A percentile compares a stretch with the other conserved stretches of the same genome.
These are phyloP conservation scores for Halcyon malimbica DNA, from an alignment of 2,113 vertebrate genomes.

Conservation along the genomic window DNA sequence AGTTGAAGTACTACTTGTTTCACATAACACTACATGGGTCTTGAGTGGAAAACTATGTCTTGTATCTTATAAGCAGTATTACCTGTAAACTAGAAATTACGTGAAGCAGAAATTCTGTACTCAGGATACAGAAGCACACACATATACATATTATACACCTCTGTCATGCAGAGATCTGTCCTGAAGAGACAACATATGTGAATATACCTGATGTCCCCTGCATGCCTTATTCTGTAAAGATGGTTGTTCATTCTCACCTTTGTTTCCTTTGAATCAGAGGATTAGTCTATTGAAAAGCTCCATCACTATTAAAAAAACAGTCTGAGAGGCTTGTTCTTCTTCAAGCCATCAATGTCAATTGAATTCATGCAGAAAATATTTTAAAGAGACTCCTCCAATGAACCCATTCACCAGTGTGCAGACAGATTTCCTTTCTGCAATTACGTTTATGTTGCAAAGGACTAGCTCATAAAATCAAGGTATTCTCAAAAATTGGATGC, in stretches of 20 bases:
- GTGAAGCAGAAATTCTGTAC: neutral
- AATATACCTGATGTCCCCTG: neutral
- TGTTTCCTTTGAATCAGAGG: neutral
- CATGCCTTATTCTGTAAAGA: neutral
- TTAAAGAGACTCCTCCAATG: neutral
- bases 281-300: neutral
- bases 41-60: neutral
- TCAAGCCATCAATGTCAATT: neutral
- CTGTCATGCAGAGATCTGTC: neutral
- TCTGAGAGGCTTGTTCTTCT: neutral
- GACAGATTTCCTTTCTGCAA: neutral
- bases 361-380: neutral
- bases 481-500: neutral
- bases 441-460: neutral
- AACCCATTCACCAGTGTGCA: neutral
- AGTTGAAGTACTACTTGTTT: neutral
- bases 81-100: neutral
- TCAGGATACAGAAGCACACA: neutral
- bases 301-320: neutral
- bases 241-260: neutral
- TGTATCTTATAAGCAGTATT: neutral
- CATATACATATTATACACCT: neutral
- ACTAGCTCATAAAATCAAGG: neutral
- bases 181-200: neutral
- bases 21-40: neutral